Base-by-base conservation (phyloP, 2,797 vertebrate genomes). In the Alca torda region DNA sequence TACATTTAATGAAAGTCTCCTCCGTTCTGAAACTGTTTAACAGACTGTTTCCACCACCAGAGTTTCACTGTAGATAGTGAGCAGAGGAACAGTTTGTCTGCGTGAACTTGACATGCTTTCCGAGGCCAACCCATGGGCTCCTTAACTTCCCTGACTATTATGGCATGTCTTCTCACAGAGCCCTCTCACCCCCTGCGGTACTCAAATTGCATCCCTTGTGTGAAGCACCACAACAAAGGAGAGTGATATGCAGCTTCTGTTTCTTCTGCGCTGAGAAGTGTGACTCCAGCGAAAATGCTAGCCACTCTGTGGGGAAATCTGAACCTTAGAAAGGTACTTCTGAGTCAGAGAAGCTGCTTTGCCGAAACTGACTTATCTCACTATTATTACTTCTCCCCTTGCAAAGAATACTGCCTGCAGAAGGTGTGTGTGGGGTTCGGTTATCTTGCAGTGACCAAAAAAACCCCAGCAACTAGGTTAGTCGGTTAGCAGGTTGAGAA, bases 261-360 rank as follows among this genome's bases (percentile, higher is more conserved):
- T 92, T 81, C 73, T 79, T 90, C 70, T 60, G 15, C 2, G 1
- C 87, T 77, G 59, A 84, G 56, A 93, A 82, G 53, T 33, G 51
- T 84, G 80, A 77, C 89, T 94, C 63, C 60, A 57, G 86, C 74
- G 84, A 82, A 96, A 86, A 78, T 26, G 43, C 51, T 63, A 86
- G 30, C 70, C 1, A 1, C 72, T 72, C 53, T 83, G 57, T 45
- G 79, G 57, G 70, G 85, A 95, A 93, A 77, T 78, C 53, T 78
- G 87, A 94, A 81, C 41, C 39, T 78, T 78, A 87, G 46, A 69
- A 84, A 78, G 37, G 80, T 59, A 30, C 0, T 0, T 69, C 83
- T 95, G 83, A 93, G 67, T 92, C 83, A 95, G 67, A 91, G 80
- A 65, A 88, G 41, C 83, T 84, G 48, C 74, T 89, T 43, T 84